A percentile compares a stretch with the other conserved stretches of the same genome.
Conservation (phyloP, 2,113 vertebrate genomes). For the Apodemus speciosus region DNA sequence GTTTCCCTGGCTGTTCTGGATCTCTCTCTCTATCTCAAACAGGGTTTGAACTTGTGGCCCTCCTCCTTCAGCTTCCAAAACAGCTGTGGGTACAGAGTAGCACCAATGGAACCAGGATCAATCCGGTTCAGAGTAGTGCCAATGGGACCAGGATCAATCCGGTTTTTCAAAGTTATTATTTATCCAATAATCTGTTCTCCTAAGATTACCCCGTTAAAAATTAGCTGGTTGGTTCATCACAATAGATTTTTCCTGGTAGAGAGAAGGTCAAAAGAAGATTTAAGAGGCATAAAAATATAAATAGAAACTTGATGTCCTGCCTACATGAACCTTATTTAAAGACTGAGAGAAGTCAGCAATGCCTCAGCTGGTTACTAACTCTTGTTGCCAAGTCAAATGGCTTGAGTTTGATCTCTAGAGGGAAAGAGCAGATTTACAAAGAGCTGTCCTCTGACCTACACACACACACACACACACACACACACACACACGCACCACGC, state of each 20-base stretch:
- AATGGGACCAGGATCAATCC: neutral
- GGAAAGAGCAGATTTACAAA: neutral
- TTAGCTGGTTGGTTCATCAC: neutral
- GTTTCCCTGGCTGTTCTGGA: neutral
- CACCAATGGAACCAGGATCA: neutral
- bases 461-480: no score
- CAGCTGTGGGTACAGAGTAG: neutral
- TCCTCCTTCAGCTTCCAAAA: neutral
- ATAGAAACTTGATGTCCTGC: neutral
- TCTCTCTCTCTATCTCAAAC: no score
- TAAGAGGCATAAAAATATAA: neutral
- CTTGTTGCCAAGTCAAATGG: neutral
- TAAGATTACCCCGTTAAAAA: slow-evolving; percentile 37
- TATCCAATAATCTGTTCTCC: neutral
- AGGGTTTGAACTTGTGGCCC: neutral
- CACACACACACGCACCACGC: no score
- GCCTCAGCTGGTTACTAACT: neutral
- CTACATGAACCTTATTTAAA: neutral
- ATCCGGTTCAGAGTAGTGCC: neutral
- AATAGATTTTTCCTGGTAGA: neutral
- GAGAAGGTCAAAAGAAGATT: slow-evolving; percentile 25
- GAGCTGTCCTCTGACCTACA: neutral
- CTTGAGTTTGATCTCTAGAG: neutral
- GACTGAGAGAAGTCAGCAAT: neutral
- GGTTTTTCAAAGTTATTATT: neutral